Evolutionary conservation across 2,797 vertebrate species (phyloP).

Genomic region (Aulostomus chinensis): DNA sequence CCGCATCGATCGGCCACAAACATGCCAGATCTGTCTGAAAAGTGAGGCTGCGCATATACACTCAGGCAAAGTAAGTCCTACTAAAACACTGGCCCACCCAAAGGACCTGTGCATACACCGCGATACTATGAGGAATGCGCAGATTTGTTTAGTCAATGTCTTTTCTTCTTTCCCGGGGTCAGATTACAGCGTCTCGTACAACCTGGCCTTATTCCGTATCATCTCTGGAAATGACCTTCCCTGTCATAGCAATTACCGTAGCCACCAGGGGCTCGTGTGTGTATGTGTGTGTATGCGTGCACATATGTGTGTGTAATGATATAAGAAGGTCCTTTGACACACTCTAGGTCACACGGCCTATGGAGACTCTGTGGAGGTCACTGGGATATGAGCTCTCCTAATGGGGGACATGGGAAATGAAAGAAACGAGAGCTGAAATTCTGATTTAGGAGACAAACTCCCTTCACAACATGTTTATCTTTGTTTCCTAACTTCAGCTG

Average conservation of each 20-base stretch:
- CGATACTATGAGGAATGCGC: too few relatives aligned
- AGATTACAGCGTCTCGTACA: slow-evolving; percentile 64
- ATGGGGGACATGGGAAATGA: slow-evolving; percentile 62
- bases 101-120: too few relatives aligned
- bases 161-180: too few relatives aligned
- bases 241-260: slow-evolving; percentile 73
- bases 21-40: slow-evolving; percentile 51
- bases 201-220: slow-evolving; percentile 66
- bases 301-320: slow-evolving; percentile 54
- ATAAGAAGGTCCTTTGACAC: slow-evolving; percentile 70
- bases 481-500: slow-evolving; percentile 26
- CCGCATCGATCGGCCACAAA: slow-evolving; percentile 73
- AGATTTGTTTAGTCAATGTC: too few relatives aligned
- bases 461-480: slow-evolving; percentile 13
- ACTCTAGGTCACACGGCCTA: slow-evolving; percentile 72
- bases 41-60: slow-evolving; percentile 42
- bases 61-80: too few relatives aligned
- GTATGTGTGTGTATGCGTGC: slow-evolving; percentile 15
- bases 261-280: slow-evolving; percentile 56
- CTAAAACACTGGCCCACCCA: too few relatives aligned
- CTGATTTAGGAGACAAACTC: slow-evolving; percentile 22
- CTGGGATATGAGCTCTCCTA: slow-evolving; percentile 64
- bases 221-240: slow-evolving; percentile 73
- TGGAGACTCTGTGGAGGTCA: slow-evolving; percentile 70
- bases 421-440: neutral